A percentile compares a stretch with the other conserved stretches of the same genome.
Evolutionary conservation across 2,888 invertebrate species (phyloP).

Genomic region (Drosophila meridiana): DNA sequence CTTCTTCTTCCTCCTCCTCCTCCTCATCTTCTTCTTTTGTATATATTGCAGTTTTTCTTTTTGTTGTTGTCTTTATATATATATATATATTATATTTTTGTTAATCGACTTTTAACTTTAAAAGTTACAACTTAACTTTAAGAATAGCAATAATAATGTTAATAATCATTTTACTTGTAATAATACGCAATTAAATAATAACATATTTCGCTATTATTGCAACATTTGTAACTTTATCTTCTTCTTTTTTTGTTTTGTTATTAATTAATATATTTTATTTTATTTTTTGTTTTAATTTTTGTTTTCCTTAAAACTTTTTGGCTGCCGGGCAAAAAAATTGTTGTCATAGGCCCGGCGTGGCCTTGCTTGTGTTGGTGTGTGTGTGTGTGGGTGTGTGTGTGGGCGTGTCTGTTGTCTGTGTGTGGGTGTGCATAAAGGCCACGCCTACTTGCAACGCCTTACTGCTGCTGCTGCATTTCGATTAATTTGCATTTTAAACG

Average conservation of each 20-base stretch:
- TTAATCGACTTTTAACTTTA: slow-evolving; percentile 72
- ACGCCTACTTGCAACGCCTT: slow-evolving; percentile 53
- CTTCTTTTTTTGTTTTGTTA: slow-evolving; percentile 20
- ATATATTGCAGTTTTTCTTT: slow-evolving; percentile 69
- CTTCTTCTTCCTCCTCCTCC: neutral
- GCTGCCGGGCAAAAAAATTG: slow-evolving; percentile 42
- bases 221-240: slow-evolving; percentile 52
- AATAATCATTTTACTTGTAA: slow-evolving; percentile 66
- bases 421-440: slow-evolving; percentile 30
- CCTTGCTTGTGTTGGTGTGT: slow-evolving; percentile 38
- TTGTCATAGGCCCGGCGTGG: slow-evolving; percentile 59
- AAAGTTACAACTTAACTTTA: slow-evolving; percentile 75
- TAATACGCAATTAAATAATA: slow-evolving; percentile 77
- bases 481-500: slow-evolving; percentile 81
- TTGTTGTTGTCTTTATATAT: slow-evolving; percentile 7
- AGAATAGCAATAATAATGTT: slow-evolving; percentile 62
- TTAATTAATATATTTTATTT: slow-evolving; percentile 22
- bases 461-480: slow-evolving; percentile 58
- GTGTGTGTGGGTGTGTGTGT: slow-evolving; percentile 5
- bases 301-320: slow-evolving; percentile 67
- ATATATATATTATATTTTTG: slow-evolving; percentile 29
- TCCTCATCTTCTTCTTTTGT: slow-evolving; percentile 44
- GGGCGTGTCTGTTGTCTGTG: neutral
- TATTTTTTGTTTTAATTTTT: slow-evolving; percentile 43
- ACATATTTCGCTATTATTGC: slow-evolving; percentile 81